Evolutionary conservation across 2,797 vertebrate genomes (phyloP).

Genomic region (Chloroceryle amazona): DNA sequence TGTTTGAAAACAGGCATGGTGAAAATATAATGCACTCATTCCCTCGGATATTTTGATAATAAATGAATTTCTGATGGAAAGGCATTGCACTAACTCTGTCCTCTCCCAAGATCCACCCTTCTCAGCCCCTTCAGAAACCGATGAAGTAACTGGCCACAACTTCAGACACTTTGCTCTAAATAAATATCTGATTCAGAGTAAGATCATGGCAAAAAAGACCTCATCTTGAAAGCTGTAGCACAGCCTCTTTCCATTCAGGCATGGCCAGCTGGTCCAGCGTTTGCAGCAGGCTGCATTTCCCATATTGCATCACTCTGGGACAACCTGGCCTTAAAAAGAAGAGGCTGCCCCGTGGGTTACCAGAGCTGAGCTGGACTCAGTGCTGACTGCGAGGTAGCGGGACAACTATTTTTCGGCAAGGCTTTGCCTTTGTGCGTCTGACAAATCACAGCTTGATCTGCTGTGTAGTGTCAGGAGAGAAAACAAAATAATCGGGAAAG

Average conservation of each 20-base stretch:
- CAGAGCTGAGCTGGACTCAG: background rate
- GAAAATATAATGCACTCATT: background rate
- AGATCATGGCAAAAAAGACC: slow-evolving; percentile 61
- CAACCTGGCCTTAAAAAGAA: background rate
- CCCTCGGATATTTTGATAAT: background rate
- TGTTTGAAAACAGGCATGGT: background rate
- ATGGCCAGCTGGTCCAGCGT: background rate
- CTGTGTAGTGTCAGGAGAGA: background rate
- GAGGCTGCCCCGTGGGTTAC: background rate
- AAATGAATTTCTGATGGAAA: slow-evolving; percentile 2
- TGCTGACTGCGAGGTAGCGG: background rate
- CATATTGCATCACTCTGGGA: background rate
- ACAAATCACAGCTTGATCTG: background rate
- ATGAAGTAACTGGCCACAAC: slow-evolving; percentile 9
- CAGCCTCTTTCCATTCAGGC: background rate
- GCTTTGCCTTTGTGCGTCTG: background rate
- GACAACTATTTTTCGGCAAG: background rate
- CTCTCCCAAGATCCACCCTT: slow-evolving; percentile 47
- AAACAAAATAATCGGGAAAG: background rate
- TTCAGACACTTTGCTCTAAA: background rate
- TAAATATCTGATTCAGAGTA: slow-evolving; percentile 51
- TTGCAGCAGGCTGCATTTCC: background rate
- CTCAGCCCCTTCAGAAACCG: background rate
- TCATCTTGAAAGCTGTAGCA: slow-evolving; percentile 2
- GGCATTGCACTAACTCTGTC: background rate